A percentile compares a stretch with the other conserved stretches of the same genome.
These are phyloP conservation scores for Heliconius eleuchia DNA, from an alignment of 1,140 invertebrate genomes.

Conservation along the genomic window DNA sequence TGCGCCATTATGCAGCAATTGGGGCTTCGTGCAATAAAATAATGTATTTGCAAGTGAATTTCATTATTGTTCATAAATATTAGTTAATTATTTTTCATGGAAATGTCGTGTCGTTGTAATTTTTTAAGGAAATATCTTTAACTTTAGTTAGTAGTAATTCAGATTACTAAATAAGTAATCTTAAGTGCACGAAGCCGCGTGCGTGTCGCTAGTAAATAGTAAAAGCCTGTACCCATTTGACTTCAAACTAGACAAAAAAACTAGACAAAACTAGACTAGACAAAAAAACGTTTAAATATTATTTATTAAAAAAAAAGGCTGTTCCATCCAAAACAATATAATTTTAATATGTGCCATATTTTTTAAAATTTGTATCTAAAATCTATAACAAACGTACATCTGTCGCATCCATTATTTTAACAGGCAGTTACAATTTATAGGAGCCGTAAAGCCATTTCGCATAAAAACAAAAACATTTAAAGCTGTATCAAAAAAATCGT, in stretches of 20 bases:
- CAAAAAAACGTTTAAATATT: neutral
- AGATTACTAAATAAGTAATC: too few relatives aligned
- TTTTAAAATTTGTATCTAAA: slow-evolving; percentile 6
- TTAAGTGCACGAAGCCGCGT: too few relatives aligned
- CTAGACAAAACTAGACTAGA: too few relatives aligned
- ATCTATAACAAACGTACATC: slow-evolving; percentile 17
- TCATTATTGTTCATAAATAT: slow-evolving; percentile 6
- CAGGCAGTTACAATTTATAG: slow-evolving; percentile 11
- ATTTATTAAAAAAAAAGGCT: neutral
- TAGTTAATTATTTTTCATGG: neutral
- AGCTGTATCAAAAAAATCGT: slow-evolving; percentile 48
- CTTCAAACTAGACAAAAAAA: neutral
- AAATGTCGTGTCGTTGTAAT: too few relatives aligned
- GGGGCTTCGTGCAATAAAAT: slow-evolving; percentile 7
- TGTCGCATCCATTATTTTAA: slow-evolving; percentile 21
- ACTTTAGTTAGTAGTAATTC: too few relatives aligned
- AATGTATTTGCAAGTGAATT: slow-evolving; percentile 7
- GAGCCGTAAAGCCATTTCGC: slow-evolving; percentile 26
- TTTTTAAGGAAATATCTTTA: too few relatives aligned
- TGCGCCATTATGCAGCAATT: slow-evolving; percentile 10
- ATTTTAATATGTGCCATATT: slow-evolving; percentile 3
- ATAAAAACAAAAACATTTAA: slow-evolving; percentile 29
- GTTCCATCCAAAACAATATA: neutral
- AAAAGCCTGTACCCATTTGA: neutral
- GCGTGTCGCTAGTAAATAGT: too few relatives aligned